Evolutionary conservation across 2,113 vertebrate species (phyloP).

Genomic region (Pelodiscus sinensis): DNA sequence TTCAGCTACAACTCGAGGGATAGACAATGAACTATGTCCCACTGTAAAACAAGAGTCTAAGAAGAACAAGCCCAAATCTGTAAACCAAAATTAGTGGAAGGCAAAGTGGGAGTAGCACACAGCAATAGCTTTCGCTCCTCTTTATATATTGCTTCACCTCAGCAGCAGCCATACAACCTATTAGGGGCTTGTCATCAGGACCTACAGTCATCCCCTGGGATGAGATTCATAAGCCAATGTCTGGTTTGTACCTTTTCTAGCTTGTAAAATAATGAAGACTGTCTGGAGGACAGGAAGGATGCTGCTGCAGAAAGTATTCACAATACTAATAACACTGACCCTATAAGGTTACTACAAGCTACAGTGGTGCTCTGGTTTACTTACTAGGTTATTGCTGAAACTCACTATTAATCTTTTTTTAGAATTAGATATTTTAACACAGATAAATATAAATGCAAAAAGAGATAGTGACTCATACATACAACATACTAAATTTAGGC

Average conservation of each 20-base stretch:
- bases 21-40: not conserved
- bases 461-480: rapidly evolving
- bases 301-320: rapidly evolving
- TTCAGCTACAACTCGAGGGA: not conserved
- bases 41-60: not conserved
- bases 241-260: not conserved
- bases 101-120: not conserved
- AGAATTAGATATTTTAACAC: not conserved
- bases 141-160: rapidly evolving
- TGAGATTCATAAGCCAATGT: not conserved
- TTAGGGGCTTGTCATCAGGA: not conserved
- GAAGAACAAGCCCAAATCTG: not conserved
- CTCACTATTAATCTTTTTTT: not conserved
- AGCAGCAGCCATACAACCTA: not conserved
- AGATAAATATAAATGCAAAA: not conserved
- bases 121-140: not conserved
- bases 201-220: not conserved
- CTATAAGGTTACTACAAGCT: not conserved
- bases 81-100: not conserved
- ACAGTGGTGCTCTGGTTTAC: not conserved
- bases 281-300: not conserved
- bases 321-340: not conserved
- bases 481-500: not conserved
- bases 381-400: not conserved
- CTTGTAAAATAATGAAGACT: not conserved